Evolutionary conservation across 2,113 vertebrate species (phyloP), one percentile per base, ranked within the genome.

Genomic region (Lampris megalopsis): DNA sequence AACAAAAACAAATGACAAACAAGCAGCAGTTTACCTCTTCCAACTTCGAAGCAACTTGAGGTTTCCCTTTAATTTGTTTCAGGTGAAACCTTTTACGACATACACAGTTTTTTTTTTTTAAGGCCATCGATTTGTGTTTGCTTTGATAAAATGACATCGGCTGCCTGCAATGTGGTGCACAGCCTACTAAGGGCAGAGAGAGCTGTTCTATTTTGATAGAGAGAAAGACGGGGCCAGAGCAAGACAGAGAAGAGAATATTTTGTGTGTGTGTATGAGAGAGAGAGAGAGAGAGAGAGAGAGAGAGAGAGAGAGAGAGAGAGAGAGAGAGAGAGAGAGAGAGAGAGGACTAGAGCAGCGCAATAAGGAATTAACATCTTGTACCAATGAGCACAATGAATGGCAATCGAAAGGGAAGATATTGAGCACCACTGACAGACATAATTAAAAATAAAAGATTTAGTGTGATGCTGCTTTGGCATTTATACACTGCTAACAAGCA

Each of bases 381-480:
- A 68, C 38, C 37, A 3, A 2, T 75, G 47, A 74, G 53, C 50
- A 49, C 41, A 7, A 71, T 1, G 0, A 67, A 69, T 6, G 47
- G 4, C 3, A 60, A 54, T 63, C 9, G 35, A 52, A 3, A 42
- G 63, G 5, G 10, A 49, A 42, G 40, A 65, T 37, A 54, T 10
- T 13, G 45, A 73, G 49, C n/a, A 38, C 38, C 49, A 48, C 13
- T 50, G 64, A 43, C 58, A 77, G 47, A 56, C 64, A 3, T 10
- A 65, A 68, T 47, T 40, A 80, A 52, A 38, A 9, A 68, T 47
- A 9, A 52, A 50, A 65, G 37, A 11, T 13, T 61, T 3, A 67
- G 0, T 41, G 38, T 45, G 49, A 35, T 5, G 42, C 13, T 60
- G 42, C 64, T 38, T 7, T 60, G 61, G 50, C 68, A 66, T 82